phyloP scores from a whole-genome alignment of 30 jellyfish, hydroid and myxozoan genomes.

The Hydra vulgaris region DNA sequence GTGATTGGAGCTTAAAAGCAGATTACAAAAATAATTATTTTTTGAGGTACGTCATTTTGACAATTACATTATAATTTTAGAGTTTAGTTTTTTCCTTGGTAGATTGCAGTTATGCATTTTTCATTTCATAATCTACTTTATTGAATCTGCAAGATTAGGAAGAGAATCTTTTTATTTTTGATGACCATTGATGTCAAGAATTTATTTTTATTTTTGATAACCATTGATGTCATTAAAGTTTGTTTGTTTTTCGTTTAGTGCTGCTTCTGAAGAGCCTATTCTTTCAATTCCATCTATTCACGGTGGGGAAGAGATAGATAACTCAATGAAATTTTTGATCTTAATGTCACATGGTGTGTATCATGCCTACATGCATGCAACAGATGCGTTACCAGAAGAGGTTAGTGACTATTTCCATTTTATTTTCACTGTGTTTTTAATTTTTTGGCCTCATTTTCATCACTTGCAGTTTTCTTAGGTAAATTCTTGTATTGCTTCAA shows the following conservation, averaged over 20 bases:
- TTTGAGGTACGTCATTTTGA: background rate
- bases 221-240: too few species aligned
- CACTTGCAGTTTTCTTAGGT: too few species aligned
- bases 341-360: conserved; percentile 68
- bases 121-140: background rate
- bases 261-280: conserved; percentile 80
- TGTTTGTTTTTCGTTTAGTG: conserved; percentile 20
- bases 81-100: too few species aligned
- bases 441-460: too few species aligned
- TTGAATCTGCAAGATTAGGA: background rate
- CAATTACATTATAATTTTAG: background rate
- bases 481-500: conserved; percentile 35
- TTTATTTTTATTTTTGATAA: too few species aligned
- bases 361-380: conserved; percentile 63
- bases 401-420: conserved; percentile 3
- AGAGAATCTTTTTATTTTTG: too few species aligned
- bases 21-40: conserved; percentile 42
- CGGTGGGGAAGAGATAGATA: conserved; percentile 53
- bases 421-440: background rate
- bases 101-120: background rate
- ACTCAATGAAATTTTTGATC: conserved; percentile 56
- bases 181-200: too few species aligned
- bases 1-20: conserved; percentile 79
- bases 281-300: conserved; percentile 65
- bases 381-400: conserved; percentile 34